phyloP scores from a whole-genome alignment of 2,888 invertebrate genomes.

The Monochamus alternatus region DNA sequence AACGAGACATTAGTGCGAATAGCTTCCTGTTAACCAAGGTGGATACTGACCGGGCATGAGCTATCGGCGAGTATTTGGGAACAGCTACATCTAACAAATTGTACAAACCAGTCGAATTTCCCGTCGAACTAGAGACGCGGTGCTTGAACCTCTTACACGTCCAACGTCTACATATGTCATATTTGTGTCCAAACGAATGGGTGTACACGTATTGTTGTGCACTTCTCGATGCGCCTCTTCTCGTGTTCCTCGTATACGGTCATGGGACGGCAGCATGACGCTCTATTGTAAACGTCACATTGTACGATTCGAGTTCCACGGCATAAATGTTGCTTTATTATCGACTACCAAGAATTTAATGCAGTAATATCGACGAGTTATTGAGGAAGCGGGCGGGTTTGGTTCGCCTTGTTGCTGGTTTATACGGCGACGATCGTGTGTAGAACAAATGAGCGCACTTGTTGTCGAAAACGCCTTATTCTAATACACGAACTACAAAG shows the following conservation, averaged over 20 bases:
- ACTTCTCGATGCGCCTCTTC: neutral
- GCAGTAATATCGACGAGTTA: slow-evolving; percentile 23
- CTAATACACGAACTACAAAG: neutral
- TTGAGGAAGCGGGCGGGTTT: slow-evolving; percentile 30
- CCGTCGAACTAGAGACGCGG: slow-evolving; percentile 44
- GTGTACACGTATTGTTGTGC: slow-evolving; percentile 40
- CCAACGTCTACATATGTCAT: slow-evolving; percentile 39
- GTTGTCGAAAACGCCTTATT: too few relatives aligned
- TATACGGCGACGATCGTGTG: too few relatives aligned
- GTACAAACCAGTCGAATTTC: too few relatives aligned
- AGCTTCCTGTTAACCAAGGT: too few relatives aligned
- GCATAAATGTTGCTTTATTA: slow-evolving; percentile 33
- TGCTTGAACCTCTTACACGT: slow-evolving; percentile 38
- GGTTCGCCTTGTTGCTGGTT: slow-evolving; percentile 5
- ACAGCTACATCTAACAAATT: too few relatives aligned
- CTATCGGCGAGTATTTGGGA: too few relatives aligned
- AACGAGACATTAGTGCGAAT: too few relatives aligned
- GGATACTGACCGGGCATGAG: too few relatives aligned
- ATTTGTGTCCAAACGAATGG: slow-evolving; percentile 36
- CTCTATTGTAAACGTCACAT: slow-evolving; percentile 47
- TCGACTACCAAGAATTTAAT: slow-evolving; percentile 35
- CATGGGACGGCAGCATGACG: slow-evolving; percentile 27
- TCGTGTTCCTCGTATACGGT: too few relatives aligned
- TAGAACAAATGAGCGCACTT: too few relatives aligned
- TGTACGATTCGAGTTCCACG: slow-evolving; percentile 31